Conservation (phyloP, 30 jellyfish, hydroid and myxozoan species). For the Haliclystus octoradiatus region DNA sequence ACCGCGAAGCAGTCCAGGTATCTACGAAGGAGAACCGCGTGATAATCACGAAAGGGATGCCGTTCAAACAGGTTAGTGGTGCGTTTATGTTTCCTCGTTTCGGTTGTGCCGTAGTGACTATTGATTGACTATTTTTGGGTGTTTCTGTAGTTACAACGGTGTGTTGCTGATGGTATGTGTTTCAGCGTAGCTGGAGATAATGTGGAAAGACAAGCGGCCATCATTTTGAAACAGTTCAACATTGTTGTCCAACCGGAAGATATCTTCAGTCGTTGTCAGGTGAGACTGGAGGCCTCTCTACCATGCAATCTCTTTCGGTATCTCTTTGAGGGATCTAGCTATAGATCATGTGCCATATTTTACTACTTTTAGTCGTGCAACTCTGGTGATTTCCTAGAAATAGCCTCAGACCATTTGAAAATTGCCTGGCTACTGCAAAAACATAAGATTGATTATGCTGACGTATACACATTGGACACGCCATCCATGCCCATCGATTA, state of each 20-base stretch:
- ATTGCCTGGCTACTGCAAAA: conserved; percentile 37
- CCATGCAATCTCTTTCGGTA: neutral
- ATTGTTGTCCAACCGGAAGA: conserved; percentile 39
- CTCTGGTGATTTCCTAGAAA: conserved; percentile 14
- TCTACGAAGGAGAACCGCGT: conserved; percentile 30
- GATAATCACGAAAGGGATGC: conserved; percentile 55
- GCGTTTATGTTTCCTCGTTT: neutral
- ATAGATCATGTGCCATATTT: neutral
- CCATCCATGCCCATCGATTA: too few relatives aligned
- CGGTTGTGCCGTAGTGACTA: neutral
- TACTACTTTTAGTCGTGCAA: conserved; percentile 42
- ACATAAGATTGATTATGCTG: too few relatives aligned
- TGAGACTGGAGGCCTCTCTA: neutral
- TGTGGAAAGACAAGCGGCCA: conserved; percentile 28
- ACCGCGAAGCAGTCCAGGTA: conserved; percentile 69
- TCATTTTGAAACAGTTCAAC: conserved; percentile 41
- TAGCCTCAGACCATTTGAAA: conserved; percentile 48
- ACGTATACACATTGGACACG: too few relatives aligned
- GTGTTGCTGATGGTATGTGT: conserved; percentile 58
- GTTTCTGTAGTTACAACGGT: conserved; percentile 44
- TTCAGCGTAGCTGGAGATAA: conserved; percentile 58
- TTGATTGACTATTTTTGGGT: neutral
- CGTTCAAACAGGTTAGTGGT: conserved; percentile 49
- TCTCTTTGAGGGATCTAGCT: neutral
- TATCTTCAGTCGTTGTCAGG: conserved; percentile 73